Evolutionary conservation across 2,888 invertebrate genomes (phyloP).

Genomic region (Serripes groenlandicus): DNA sequence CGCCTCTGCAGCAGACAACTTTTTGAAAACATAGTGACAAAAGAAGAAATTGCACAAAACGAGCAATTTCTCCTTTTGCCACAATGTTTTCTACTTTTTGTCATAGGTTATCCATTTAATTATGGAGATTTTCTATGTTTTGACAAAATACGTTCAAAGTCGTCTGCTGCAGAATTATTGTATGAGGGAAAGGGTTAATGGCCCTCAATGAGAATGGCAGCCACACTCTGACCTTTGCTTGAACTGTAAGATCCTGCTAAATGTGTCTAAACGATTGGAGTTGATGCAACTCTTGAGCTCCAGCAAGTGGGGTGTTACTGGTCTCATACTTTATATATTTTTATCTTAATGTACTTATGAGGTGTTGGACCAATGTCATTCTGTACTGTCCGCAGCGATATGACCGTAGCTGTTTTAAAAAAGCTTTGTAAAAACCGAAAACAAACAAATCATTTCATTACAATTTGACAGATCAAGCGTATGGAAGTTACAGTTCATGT

Average conservation of each 20-base stretch:
- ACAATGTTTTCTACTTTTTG: not conserved
- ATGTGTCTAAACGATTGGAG: too few species aligned
- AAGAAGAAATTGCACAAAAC: not conserved
- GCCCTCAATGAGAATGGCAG: too few species aligned
- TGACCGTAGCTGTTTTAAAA: too few species aligned
- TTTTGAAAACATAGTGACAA: not conserved
- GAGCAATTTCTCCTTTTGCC: not conserved
- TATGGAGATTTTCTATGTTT: not conserved
- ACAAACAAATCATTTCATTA: too few species aligned
- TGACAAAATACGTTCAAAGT: not conserved
- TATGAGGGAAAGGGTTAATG: not conserved
- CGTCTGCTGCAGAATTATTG: not conserved
- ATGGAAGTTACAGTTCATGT: constrained; percentile 65
- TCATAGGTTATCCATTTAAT: not conserved
- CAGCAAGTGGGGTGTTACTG: too few species aligned
- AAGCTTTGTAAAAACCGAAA: too few species aligned
- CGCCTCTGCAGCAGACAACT: not conserved
- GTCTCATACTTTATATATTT: not conserved
- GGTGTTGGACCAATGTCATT: too few species aligned
- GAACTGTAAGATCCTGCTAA: too few species aligned
- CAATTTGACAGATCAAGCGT: constrained; percentile 48
- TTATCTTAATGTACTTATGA: too few species aligned
- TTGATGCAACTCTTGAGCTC: too few species aligned
- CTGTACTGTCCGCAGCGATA: too few species aligned
- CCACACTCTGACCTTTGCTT: too few species aligned